Evolutionary conservation across 2,888 invertebrate species (phyloP).

Genomic region (Gisinianus flammeolus): DNA sequence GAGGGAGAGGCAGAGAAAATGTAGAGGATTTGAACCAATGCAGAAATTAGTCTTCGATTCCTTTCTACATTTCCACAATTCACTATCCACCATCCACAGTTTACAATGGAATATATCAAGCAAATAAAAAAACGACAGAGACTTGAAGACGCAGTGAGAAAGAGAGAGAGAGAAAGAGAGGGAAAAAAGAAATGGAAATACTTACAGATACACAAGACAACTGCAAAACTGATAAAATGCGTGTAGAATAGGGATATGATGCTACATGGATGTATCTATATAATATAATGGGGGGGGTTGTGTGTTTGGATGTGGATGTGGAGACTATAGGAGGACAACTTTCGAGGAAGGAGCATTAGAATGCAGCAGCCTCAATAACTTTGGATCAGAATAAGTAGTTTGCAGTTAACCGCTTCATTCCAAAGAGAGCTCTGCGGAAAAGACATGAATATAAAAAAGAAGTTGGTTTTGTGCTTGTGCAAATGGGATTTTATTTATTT

Average conservation of each 20-base stretch:
- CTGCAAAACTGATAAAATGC: no score
- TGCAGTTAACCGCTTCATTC: slow-evolving; percentile 18
- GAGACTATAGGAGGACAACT: not conserved
- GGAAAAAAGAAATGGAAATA: not conserved
- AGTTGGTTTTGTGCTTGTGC: slow-evolving; percentile 9
- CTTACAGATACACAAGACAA: no score
- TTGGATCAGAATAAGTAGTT: slow-evolving; percentile 13
- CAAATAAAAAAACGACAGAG: not conserved
- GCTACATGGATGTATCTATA: not conserved
- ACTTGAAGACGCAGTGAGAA: not conserved
- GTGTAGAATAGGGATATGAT: no score
- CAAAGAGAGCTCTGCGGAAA: not conserved
- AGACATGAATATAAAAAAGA: slow-evolving; percentile 15
- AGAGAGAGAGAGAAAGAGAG: not conserved
- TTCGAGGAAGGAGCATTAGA: not conserved
- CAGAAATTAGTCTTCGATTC: slow-evolving; percentile 8
- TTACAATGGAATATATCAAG: not conserved
- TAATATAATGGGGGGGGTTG: not conserved
- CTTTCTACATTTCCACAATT: not conserved
- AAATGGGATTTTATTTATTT: slow-evolving; percentile 19
- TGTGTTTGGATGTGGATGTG: not conserved
- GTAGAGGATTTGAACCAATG: not conserved
- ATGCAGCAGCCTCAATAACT: not conserved
- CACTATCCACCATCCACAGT: not conserved
- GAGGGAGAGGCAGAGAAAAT: not conserved